Conservation (phyloP, 2,113 vertebrate genomes). For the human (Homo sapiens) region DNA sequence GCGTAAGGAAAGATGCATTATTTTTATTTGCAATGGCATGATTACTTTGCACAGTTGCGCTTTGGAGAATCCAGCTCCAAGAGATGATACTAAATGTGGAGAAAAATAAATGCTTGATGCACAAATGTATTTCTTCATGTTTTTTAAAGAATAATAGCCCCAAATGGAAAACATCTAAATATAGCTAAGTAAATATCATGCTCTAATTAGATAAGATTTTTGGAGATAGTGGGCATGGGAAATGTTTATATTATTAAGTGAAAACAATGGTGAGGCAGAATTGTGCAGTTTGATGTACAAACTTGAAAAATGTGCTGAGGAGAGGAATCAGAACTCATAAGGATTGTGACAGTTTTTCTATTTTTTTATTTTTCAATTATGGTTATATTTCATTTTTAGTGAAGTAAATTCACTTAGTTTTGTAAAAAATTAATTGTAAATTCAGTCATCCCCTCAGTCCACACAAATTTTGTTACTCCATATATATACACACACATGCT, state of each 20-base stretch:
- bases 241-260: background rate
- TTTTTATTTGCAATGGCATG: background rate
- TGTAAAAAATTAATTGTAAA: background rate
- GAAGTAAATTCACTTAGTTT: background rate
- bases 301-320: background rate
- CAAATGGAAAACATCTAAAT: conserved; percentile 31
- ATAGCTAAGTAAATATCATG: background rate
- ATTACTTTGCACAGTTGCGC: background rate
- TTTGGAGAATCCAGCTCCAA: background rate
- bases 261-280: background rate
- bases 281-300: background rate
- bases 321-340: background rate
- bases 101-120: background rate
- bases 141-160: background rate
- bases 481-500: background rate
- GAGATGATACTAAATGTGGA: background rate
- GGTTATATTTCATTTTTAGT: background rate
- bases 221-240: background rate
- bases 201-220: conserved; percentile 16
- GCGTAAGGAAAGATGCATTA: background rate
- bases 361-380: background rate
- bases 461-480: background rate
- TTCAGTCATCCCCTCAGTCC: background rate
- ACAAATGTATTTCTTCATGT: background rate
- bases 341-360: background rate